Evolutionary conservation across 53 echinoderm and acorn worm species (phyloP).

Genomic region (Apostichopus leukothele): DNA sequence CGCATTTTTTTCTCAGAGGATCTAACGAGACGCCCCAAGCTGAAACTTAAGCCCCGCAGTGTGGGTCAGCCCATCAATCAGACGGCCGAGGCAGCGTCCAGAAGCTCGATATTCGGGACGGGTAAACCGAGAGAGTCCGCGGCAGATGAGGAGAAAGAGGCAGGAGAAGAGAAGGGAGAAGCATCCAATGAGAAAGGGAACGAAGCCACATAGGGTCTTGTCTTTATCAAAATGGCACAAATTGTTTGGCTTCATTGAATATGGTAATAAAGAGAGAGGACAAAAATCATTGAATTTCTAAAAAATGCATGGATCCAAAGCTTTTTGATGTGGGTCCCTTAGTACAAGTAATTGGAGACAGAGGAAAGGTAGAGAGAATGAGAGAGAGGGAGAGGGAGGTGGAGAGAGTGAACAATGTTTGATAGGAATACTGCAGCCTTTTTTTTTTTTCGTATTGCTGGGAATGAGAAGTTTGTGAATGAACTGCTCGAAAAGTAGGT

Average conservation of each 20-base stretch:
- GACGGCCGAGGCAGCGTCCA: constrained; percentile 47
- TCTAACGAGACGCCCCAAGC: constrained; percentile 74
- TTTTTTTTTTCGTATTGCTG: no score
- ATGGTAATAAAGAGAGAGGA: not conserved
- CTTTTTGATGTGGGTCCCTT: no score
- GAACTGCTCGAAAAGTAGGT: no score
- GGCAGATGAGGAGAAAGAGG: not conserved
- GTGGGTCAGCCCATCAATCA: constrained; percentile 75
- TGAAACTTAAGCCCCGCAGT: constrained; percentile 76
- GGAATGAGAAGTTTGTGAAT: no score
- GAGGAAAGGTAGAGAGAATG: no score
- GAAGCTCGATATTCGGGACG: constrained; percentile 80
- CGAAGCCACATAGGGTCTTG: no score
- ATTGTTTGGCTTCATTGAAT: not conserved
- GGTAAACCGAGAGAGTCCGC: constrained; percentile 83
- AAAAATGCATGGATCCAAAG: no score
- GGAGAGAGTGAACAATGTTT: no score
- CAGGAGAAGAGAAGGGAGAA: not conserved
- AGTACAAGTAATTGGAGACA: no score
- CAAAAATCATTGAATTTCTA: not conserved
- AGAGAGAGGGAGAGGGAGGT: no score
- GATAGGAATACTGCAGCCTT: no score
- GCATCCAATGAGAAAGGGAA: not conserved
- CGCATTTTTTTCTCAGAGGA: constrained; percentile 60
- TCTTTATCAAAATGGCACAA: not conserved